phyloP scores from a whole-genome alignment of 1,140 invertebrate genomes.

The Drosophila navojoa region DNA sequence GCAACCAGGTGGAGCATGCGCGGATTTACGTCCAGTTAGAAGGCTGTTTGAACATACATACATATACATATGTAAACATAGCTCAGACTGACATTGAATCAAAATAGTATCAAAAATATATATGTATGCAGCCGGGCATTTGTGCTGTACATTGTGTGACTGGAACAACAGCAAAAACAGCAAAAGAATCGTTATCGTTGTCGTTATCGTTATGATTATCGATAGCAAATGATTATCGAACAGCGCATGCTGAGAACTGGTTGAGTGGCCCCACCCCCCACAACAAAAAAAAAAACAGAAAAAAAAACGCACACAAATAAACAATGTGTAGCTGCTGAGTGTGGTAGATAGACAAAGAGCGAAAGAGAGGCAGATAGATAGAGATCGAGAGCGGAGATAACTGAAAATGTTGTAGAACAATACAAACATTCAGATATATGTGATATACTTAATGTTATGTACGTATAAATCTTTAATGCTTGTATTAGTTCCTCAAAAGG shows the following conservation, averaged over 20 bases:
- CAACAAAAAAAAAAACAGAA: no score
- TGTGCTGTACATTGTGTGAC: slow-evolving; percentile 27
- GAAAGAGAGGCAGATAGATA: slow-evolving; percentile 16
- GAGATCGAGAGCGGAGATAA: slow-evolving; percentile 10
- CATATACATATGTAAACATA: slow-evolving; percentile 1
- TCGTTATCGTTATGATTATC: slow-evolving; percentile 35
- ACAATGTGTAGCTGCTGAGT: slow-evolving; percentile 3
- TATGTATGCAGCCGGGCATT: background rate
- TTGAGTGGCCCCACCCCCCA: slow-evolving; percentile 20
- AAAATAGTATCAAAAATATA: background rate
- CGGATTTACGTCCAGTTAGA: background rate
- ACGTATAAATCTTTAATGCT: slow-evolving; percentile 9
- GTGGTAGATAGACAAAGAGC: slow-evolving; percentile 4
- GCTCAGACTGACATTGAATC: slow-evolving; percentile 24
- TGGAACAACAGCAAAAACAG: background rate
- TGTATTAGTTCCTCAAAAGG: slow-evolving; percentile 41
- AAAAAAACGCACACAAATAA: background rate
- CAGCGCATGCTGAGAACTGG: slow-evolving; percentile 29
- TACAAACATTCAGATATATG: slow-evolving; percentile 11
- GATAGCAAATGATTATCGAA: slow-evolving; percentile 12
- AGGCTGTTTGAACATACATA: background rate
- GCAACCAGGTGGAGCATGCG: slow-evolving; percentile 39
- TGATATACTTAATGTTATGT: slow-evolving; percentile 19
- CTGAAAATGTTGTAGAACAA: slow-evolving; percentile 29
- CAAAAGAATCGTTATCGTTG: background rate